These are phyloP conservation scores for Dallia pectoralis DNA, from an alignment of 2,797 vertebrate genomes.

Conservation along the genomic window DNA sequence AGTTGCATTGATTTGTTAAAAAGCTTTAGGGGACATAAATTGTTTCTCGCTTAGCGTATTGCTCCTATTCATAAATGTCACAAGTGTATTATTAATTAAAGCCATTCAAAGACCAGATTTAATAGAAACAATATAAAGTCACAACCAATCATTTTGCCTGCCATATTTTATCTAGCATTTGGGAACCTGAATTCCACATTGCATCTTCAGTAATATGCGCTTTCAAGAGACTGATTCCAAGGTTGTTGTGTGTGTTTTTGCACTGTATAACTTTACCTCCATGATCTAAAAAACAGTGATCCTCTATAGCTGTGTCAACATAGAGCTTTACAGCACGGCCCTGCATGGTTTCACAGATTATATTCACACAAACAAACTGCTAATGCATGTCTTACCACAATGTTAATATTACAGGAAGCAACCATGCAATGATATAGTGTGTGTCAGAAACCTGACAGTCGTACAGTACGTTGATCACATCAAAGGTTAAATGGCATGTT, in stretches of 20 bases:
- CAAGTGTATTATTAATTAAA: conserved; percentile 89
- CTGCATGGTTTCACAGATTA: background rate
- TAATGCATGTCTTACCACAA: background rate
- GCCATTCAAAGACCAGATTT: conserved; percentile 84
- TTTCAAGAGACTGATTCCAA: conserved; percentile 1
- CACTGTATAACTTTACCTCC: background rate
- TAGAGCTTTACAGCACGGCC: background rate
- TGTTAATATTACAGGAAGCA: background rate
- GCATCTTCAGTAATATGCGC: conserved; percentile 47
- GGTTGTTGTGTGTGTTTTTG: background rate
- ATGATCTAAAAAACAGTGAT: background rate
- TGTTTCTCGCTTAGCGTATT: conserved; percentile 96
- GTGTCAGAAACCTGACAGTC: background rate
- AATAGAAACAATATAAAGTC: conserved; percentile 78
- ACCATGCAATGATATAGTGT: background rate
- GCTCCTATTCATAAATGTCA: conserved; percentile 95
- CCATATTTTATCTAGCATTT: conserved; percentile 62
- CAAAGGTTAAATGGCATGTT: background rate
- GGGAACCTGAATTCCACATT: conserved; percentile 46
- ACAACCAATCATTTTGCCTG: conserved; percentile 58
- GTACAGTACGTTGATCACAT: background rate
- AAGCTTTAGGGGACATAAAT: conserved; percentile 99
- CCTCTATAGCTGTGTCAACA: background rate
- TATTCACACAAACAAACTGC: background rate
- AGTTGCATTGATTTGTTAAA: conserved; percentile 99